Conservation (phyloP, 2,113 vertebrate species). For the Ammodramus savannarum region DNA sequence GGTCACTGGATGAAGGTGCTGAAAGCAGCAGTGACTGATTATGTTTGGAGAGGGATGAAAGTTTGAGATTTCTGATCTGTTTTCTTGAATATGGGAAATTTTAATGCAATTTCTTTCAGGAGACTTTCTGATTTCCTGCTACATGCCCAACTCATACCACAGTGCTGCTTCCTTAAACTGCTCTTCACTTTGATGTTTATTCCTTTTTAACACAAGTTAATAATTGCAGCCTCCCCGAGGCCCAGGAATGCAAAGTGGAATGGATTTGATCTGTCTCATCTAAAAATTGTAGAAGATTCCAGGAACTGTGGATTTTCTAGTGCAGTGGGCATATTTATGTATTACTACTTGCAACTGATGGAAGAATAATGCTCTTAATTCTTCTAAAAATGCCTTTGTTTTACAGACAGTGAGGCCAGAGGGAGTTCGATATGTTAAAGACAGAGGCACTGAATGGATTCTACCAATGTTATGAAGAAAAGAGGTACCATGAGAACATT, state of each 20-base stretch:
- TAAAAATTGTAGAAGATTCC: not conserved
- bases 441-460: not conserved
- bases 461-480: not conserved
- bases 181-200: not conserved
- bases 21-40: not conserved
- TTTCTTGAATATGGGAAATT: not conserved
- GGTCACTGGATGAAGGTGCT: not conserved
- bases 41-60: not conserved
- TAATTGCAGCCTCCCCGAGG: not conserved
- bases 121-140: not conserved
- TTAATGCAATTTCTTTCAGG: not conserved
- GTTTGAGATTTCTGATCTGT: not conserved
- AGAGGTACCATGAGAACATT: conserved; percentile 18
- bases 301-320: not conserved
- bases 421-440: conserved; percentile 29
- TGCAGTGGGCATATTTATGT: not conserved
- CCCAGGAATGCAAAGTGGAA: not conserved
- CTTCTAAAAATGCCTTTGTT: conserved; percentile 27
- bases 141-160: not conserved
- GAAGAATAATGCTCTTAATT: not conserved
- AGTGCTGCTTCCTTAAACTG: not conserved
- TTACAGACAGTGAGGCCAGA: conserved; percentile 57
- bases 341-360: not conserved
- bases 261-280: not conserved
- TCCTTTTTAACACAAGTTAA: not conserved